These are phyloP conservation scores for Synanthedon andrenaeformis DNA, from an alignment of 2,888 invertebrate genomes.

Conservation along the genomic window DNA sequence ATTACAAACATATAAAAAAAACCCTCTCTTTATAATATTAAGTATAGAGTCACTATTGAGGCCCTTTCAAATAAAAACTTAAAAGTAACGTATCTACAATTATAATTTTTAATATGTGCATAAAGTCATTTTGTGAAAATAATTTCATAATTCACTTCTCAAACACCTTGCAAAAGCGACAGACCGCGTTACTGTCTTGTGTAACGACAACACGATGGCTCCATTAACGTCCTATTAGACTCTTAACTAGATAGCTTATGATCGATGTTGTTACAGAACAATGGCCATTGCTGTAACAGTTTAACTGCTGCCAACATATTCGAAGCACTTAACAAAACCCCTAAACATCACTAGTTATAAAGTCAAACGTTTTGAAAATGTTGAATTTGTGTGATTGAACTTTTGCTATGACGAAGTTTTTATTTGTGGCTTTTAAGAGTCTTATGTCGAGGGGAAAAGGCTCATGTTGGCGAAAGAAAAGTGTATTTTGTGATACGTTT, in stretches of 20 bases:
- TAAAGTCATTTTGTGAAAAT: too few species aligned
- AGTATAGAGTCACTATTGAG: too few species aligned
- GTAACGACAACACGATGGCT: not conserved
- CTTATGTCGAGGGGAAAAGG: not conserved
- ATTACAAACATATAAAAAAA: too few species aligned
- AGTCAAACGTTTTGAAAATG: too few species aligned
- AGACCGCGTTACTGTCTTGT: not conserved
- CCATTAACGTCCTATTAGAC: conserved; percentile 17
- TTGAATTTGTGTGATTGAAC: too few species aligned
- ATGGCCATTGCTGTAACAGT: conserved; percentile 6
- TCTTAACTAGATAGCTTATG: conserved; percentile 8
- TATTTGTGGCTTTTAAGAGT: not conserved
- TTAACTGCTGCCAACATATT: not conserved
- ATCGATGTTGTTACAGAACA: conserved; percentile 19
- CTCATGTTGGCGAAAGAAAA: not conserved
- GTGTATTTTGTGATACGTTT: not conserved
- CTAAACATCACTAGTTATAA: too few species aligned
- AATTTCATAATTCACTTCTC: too few species aligned
- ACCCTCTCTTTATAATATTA: too few species aligned
- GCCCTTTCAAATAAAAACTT: too few species aligned
- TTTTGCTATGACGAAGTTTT: not conserved
- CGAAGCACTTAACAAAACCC: too few species aligned
- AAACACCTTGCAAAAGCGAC: not conserved
- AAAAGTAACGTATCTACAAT: too few species aligned
- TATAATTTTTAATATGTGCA: too few species aligned